Percentiles rank a stretch among this genome's conserved stretches.
phyloP scores from a whole-genome alignment of 1,140 invertebrate genomes.

The Polypedilum pembai region DNA sequence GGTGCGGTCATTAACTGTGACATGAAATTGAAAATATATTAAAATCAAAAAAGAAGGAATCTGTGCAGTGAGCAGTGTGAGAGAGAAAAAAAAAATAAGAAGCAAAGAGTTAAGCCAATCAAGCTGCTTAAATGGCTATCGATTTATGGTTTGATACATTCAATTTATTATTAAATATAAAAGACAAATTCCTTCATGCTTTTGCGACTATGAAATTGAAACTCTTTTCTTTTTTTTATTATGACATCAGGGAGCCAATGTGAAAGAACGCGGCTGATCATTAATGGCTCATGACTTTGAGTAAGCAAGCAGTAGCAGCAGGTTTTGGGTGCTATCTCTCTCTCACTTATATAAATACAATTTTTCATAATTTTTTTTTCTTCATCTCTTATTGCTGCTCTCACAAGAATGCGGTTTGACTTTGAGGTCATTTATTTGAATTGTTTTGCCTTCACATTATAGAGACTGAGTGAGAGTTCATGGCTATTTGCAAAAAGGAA shows the following conservation, averaged over 20 bases:
- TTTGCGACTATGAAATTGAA: background rate
- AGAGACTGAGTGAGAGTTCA: background rate
- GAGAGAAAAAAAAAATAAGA: background rate
- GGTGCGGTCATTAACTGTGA: too few relatives aligned
- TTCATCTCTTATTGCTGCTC: background rate
- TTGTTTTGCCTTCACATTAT: slow-evolving; percentile 23
- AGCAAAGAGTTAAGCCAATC: slow-evolving; percentile 17
- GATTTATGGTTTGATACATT: slow-evolving; percentile 9
- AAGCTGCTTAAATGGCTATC: background rate
- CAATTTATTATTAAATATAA: slow-evolving; percentile 15
- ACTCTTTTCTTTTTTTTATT: slow-evolving; percentile 9
- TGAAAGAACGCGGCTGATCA: background rate
- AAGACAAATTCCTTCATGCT: slow-evolving; percentile 16
- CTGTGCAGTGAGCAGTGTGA: background rate
- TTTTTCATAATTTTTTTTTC: slow-evolving; percentile 4
- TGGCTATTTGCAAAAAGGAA: background rate
- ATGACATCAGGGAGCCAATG: slow-evolving; percentile 5
- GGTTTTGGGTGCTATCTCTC: background rate
- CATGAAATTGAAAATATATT: slow-evolving; percentile 7
- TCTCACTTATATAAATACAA: background rate
- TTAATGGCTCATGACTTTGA: background rate
- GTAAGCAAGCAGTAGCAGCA: background rate
- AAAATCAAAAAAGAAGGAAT: background rate
- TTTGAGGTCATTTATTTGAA: slow-evolving; percentile 26
- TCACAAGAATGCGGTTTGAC: slow-evolving; percentile 1